A percentile compares a stretch with the other conserved stretches of the same genome.
These are phyloP conservation scores for Lepus europaeus DNA, from an alignment of 2,113 vertebrate genomes.

Conservation along the genomic window DNA sequence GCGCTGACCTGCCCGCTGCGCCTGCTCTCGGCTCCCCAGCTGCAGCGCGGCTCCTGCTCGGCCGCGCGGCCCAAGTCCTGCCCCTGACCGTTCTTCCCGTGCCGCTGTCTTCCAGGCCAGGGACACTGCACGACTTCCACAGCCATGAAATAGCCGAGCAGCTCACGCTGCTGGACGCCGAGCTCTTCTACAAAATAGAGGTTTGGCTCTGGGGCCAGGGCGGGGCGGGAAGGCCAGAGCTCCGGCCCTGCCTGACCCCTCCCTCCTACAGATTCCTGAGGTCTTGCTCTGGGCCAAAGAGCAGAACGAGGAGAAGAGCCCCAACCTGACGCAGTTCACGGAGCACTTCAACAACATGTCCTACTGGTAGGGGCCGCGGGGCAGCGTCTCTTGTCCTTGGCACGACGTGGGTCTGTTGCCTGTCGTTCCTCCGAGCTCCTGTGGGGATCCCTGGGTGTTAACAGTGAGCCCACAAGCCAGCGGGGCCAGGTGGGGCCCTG, in stretches of 20 bases:
- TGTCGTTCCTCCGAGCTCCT: background rate
- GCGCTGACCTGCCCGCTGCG: too few relatives aligned
- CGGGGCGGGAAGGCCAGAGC: too few relatives aligned
- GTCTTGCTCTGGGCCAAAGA: constrained; percentile 99
- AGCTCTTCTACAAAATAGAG: constrained; percentile 99
- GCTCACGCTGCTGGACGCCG: constrained; percentile 97
- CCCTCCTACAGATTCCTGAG: constrained; percentile 93
- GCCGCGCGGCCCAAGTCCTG: accelerated
- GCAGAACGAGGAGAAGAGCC: constrained; percentile 99
- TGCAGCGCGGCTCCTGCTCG: accelerated
- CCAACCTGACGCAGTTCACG: constrained; percentile 99
- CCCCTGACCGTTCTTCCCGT: accelerated
- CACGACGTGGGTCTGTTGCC: accelerated
- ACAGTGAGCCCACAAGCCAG: background rate
- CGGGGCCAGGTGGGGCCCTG: background rate
- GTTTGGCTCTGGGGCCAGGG: constrained; percentile 77
- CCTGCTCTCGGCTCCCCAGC: background rate
- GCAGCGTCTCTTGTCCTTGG: too few relatives aligned
- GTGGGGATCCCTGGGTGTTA: accelerated
- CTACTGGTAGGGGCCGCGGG: constrained; percentile 91
- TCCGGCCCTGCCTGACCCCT: background rate
- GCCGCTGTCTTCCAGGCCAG: constrained; percentile 90
- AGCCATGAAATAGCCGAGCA: constrained; percentile 98
- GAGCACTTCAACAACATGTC: constrained; percentile 99
- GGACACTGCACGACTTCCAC: constrained; percentile 98